Percentiles rank a stretch among this genome's conserved stretches.
phyloP scores from a whole-genome alignment of 2,888 invertebrate species.

The Amphipoea lucens region DNA sequence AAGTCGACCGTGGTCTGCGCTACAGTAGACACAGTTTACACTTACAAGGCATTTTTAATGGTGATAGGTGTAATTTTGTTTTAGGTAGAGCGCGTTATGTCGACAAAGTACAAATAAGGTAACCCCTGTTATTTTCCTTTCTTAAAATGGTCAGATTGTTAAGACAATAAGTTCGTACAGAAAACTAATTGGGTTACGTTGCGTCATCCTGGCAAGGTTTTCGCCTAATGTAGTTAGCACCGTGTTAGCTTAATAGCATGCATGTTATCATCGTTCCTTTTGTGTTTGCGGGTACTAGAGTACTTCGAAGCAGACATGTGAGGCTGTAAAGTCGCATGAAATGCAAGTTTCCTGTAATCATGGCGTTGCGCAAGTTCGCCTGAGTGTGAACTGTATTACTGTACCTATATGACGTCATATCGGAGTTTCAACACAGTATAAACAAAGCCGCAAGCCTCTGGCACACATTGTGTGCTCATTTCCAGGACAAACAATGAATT shows the following conservation, averaged over 20 bases:
- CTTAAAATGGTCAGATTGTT: constrained; percentile 57
- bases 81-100: constrained; percentile 36
- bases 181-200: constrained; percentile 62
- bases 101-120: constrained; percentile 53
- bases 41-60: constrained; percentile 46
- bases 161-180: constrained; percentile 48
- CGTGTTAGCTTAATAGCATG: constrained; percentile 45
- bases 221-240: constrained; percentile 51
- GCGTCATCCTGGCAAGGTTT: constrained; percentile 62
- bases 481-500: constrained; percentile 79
- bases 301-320: constrained; percentile 22
- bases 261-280: constrained; percentile 46
- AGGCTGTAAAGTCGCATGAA: constrained; percentile 57
- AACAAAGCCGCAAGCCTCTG: constrained; percentile 80
- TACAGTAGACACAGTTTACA: constrained; percentile 19
- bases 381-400: constrained; percentile 68
- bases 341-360: constrained; percentile 64
- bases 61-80: constrained; percentile 36
- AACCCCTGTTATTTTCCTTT: constrained; percentile 40
- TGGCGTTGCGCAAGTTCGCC: constrained; percentile 74
- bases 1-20: constrained; percentile 25
- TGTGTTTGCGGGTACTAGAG: constrained; percentile 33
- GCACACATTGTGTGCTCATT: constrained; percentile 82
- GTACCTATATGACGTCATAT: constrained; percentile 79
- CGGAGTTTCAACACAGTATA: constrained; percentile 82